Evolutionary conservation across 2,888 invertebrate genomes (phyloP).

Genomic region (Maniola hyperantus): DNA sequence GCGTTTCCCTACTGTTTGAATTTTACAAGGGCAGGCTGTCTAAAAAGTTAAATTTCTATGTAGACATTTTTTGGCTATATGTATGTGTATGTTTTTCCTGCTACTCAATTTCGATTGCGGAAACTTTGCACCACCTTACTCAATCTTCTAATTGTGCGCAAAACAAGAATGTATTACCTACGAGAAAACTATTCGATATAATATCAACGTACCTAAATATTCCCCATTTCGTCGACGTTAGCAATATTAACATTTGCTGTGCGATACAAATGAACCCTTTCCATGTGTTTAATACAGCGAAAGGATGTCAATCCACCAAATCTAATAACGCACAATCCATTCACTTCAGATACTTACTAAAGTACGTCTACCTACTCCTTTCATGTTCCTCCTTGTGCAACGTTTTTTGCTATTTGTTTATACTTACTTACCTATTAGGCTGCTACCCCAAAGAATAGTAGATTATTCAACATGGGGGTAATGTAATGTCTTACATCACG

Average conservation of each 20-base stretch:
- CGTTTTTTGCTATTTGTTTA: not conserved
- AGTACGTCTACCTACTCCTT: no score
- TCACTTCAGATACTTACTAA: not conserved
- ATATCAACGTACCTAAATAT: not conserved
- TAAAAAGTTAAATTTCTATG: no score
- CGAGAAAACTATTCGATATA: slow-evolving; percentile 10
- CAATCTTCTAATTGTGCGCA: no score
- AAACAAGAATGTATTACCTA: not conserved
- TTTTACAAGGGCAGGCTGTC: no score
- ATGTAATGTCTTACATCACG: no score
- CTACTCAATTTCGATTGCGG: no score
- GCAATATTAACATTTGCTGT: slow-evolving; percentile 19
- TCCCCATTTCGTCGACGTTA: slow-evolving; percentile 1
- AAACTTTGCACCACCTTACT: no score
- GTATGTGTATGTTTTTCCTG: no score
- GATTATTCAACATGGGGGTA: no score
- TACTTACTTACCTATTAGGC: not conserved
- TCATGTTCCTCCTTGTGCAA: not conserved
- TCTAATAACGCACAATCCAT: slow-evolving; percentile 23
- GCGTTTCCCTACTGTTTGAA: no score
- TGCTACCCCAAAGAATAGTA: no score
- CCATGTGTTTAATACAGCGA: slow-evolving; percentile 19
- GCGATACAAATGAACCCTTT: slow-evolving; percentile 16
- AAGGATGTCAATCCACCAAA: slow-evolving; percentile 25
- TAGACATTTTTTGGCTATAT: no score